Conservation (phyloP, 2,888 invertebrate species). For the Phortica magna region DNA sequence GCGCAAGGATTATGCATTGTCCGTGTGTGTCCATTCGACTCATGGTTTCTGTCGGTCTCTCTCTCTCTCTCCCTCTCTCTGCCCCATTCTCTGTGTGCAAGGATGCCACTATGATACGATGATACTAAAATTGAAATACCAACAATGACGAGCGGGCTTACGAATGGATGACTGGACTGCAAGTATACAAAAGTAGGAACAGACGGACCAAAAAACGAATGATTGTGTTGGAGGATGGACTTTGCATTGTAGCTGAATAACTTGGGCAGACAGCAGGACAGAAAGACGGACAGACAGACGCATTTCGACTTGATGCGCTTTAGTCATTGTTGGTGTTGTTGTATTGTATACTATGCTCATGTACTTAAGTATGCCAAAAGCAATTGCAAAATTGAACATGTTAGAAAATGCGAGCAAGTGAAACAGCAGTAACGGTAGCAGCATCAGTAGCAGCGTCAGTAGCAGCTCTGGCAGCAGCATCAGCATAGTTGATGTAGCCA, state of each 20-base stretch:
- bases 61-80: background rate
- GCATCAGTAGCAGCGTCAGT: background rate
- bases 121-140: slow-evolving; percentile 41
- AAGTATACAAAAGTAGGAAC: background rate
- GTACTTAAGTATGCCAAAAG: slow-evolving; percentile 12
- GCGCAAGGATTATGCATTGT: slow-evolving; percentile 37
- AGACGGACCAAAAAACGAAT: slow-evolving; percentile 4
- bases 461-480: background rate
- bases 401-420: slow-evolving; percentile 30
- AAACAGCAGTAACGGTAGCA: background rate
- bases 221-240: slow-evolving; percentile 10
- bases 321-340: slow-evolving; percentile 9
- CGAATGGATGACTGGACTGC: background rate
- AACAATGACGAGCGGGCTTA: slow-evolving; percentile 31
- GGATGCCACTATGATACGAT: slow-evolving; percentile 16
- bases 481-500: slow-evolving; percentile 4
- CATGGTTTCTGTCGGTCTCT: background rate
- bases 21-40: background rate
- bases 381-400: slow-evolving; percentile 40
- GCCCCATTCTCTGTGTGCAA: background rate
- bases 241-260: slow-evolving; percentile 16
- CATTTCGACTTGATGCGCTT: background rate
- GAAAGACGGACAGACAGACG: background rate
- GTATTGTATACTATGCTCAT: background rate
- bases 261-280: background rate